Percentiles rank a stretch among this genome's conserved stretches.
Conservation (phyloP, 2,888 invertebrate genomes). For the Oscheius sp. region DNA sequence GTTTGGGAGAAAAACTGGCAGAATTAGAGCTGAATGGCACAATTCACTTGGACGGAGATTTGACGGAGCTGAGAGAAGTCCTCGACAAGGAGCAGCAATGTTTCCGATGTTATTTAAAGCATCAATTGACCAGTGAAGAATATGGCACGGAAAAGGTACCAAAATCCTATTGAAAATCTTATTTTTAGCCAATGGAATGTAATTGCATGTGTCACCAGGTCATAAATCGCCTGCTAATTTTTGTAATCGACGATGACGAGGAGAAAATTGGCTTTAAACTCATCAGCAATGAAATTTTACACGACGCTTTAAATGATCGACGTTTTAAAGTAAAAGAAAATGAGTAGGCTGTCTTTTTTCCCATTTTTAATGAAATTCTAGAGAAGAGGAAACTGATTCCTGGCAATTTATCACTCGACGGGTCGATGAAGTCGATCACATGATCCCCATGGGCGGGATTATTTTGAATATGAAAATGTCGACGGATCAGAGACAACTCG, state of each 20-base stretch:
- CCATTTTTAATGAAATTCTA: background rate
- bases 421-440: conserved; percentile 32
- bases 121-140: conserved; percentile 29
- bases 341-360: conserved; percentile 10
- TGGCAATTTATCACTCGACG: conserved; percentile 32
- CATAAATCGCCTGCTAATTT: conserved; percentile 29
- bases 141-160: conserved; percentile 23
- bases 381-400: conserved; percentile 17
- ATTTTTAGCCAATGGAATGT: conserved; percentile 23
- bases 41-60: conserved; percentile 11
- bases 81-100: conserved; percentile 37
- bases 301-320: conserved; percentile 30
- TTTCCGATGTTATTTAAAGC: conserved; percentile 38
- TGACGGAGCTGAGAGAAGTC: conserved; percentile 33
- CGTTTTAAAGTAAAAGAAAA: conserved; percentile 20
- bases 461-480: conserved; percentile 18
- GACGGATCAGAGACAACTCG: conserved; percentile 29
- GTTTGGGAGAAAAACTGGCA: conserved; percentile 23
- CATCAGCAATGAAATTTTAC: conserved; percentile 31
- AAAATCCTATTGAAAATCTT: background rate
- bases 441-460: conserved; percentile 22
- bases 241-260: conserved; percentile 21
- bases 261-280: conserved; percentile 36
- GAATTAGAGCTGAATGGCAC: conserved; percentile 27
- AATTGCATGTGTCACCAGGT: conserved; percentile 35